Base-by-base conservation (phyloP, 2,888 invertebrate genomes). In the Drosophila austrosaltans region DNA sequence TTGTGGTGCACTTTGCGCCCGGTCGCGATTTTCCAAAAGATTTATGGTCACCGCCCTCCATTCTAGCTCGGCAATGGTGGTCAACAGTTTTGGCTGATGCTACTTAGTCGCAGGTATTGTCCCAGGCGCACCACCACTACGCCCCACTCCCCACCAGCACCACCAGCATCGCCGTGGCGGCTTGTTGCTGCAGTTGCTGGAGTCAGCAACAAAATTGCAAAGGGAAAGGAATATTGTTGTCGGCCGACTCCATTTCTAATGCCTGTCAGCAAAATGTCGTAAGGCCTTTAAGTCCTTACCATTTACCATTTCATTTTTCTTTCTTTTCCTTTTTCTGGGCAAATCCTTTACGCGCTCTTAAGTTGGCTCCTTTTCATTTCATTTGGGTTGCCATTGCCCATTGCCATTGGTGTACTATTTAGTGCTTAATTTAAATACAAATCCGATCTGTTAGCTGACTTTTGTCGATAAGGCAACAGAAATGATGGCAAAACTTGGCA, bases 11-110 rank as follows among this genome's bases (percentile, higher is more conserved):
- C 80, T 82, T 86, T 81, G 82, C 79, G 79, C 76, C 81, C 79
- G 79, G 79, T 66, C 86, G 83, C 83, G 89, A 83, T 81, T 86
- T 76, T 67, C 25, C 40, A 69, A 61, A 87, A 91, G 90, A 90
- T 90, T 90, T 91, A 90, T 91, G 82, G 81, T 72, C 79, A 75
- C 83, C 83, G 81, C 79, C 82, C 69, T 69, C 68, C 66, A 53
- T 63, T 60, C 56, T 62, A 48, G 64, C 69, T 54, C 44, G 62
- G 66, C 77, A 66, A 66, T 63, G 72, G 71, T 66, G 72, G 72
- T 77, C 70, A 77, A 48, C 48, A 25, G 48, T 48, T 48, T 48
- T 48, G 48, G 48, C 48, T 48, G 48, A 48, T 48, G 77, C 77
- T 79, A 69, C 81, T 81, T 72, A 78, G 75, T 57, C 39, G 48